These are phyloP conservation scores for Agrochola circellaris DNA, from an alignment of 2,888 invertebrate genomes.

Conservation along the genomic window DNA sequence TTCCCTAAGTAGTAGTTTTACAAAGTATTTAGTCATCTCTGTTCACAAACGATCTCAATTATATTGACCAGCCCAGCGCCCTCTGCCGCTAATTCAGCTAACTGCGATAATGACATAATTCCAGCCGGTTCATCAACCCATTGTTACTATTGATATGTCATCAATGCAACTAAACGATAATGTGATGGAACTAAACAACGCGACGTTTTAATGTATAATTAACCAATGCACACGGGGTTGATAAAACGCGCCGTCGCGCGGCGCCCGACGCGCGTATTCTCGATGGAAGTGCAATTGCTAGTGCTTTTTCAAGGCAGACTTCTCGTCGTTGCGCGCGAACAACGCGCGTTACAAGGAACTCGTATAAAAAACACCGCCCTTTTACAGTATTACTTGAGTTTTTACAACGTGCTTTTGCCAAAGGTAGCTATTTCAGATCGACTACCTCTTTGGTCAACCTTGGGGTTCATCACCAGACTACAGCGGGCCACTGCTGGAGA, in stretches of 20 bases:
- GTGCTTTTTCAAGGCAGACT: too few species aligned
- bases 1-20: background rate
- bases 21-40: background rate
- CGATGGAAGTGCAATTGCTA: background rate
- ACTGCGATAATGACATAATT: slow-evolving; percentile 29
- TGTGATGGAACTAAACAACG: slow-evolving; percentile 56
- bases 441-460: background rate
- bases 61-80: background rate
- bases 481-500: too few species aligned
- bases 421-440: background rate
- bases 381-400: background rate
- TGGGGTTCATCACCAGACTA: too few species aligned
- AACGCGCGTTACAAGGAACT: background rate
- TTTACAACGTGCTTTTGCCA: background rate
- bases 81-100: background rate
- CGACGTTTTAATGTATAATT: slow-evolving; percentile 63
- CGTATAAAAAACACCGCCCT: background rate
- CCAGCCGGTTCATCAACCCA: slow-evolving; percentile 43
- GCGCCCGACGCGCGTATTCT: background rate
- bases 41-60: slow-evolving; percentile 1
- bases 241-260: background rate
- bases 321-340: background rate
- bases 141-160: slow-evolving; percentile 37
- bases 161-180: slow-evolving; percentile 31
- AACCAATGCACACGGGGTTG: slow-evolving; percentile 12